Evolutionary conservation across 2,113 vertebrate species (phyloP), one percentile per base, ranked within the genome.

Genomic region (Eulacestoma nigropectus): DNA sequence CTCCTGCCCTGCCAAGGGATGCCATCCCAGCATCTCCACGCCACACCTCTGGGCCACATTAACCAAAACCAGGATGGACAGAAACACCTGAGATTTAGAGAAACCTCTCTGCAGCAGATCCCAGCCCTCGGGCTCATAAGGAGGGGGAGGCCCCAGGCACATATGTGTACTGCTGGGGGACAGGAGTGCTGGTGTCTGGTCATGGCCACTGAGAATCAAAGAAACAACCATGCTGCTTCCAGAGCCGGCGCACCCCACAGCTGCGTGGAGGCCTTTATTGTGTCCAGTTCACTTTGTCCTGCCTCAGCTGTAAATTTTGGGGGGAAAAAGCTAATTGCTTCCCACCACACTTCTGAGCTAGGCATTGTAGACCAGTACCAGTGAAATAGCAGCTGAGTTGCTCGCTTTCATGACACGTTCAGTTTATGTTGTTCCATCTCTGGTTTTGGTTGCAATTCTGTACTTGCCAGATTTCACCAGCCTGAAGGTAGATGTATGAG

Each of bases 401-500:
- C 49, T 79, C 20, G 2, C 15, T 86, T 55, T 68, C 35, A 41
- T 7, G 10, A 35, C 68, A 27, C 1, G 3, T 20, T 67, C n/a
- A n/a, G 35, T 75, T 72, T 72, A 16, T 56, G 76, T 82, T 95
- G 42, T 32, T 59, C n/a, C 76, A 17, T 10, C 52, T 8, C 12
- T 53, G 16, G 44, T 11, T 79, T 91, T 63, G 19, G 39, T 52
- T 82, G 72, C 39, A 47, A 18, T 59, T 90, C 25, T 72, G 35
- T 33, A 33, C 44, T 76, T 39, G n/a, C 41, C 57, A 79, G 49
- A 69, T 30, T 49, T 73, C 70, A 53, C 26, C 37, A 75, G 27
- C 39, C 63, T 85, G 21, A 82, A 69, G 35, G 64, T 64, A 35
- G 64, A 64, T 0, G 0, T 11, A 39, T 0, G 0, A 46, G 25